Base-by-base conservation (phyloP, 2,888 invertebrate genomes). In the Pollenia amentaria region DNA sequence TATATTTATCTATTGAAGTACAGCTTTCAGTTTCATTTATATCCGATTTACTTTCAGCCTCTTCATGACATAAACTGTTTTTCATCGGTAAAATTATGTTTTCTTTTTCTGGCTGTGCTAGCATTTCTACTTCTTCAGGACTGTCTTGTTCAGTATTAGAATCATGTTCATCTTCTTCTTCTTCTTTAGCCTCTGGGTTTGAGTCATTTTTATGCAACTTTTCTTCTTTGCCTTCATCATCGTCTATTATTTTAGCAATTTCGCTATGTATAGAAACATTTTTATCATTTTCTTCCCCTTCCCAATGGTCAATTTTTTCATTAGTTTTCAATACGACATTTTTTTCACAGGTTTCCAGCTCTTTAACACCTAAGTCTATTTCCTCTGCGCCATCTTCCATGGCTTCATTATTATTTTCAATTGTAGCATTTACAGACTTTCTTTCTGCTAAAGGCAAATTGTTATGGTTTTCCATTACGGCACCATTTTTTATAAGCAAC, bases 401-500 rank as follows among this genome's bases (percentile, higher is more conserved):
- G 21, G 18, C 4, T 21, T 21, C 29, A 6, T 57, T 57, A 29
- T 57, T 21, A 38, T 73, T 64, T 55, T 72, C 3, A 57, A 46
- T 55, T 85, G 65, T 53, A 48, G 42, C 14, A 55, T 69, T 46
- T 12, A 18, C 8, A 42, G 18, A 6, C 8, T 3, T 9, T 57
- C 60, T 14, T 60, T 88, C 88, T 40, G 87, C 87, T 76, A 87
- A 85, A 9, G 86, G 65, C 16, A 88, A 88, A 29, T 64, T 82
- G n/a, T 85, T 72, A 21, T 44, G 60, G n/a, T 44, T 46, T 3
- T 90, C 91, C n/a, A 91, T 90, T 12, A 80, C 89, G 2, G 90
- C 89, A 10, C 92, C 92, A 85, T 92, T 93, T 64, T 92, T 93
- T 0, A 90, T 89, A 1, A 93, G 87, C 46, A 93, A 84, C 51